Evolutionary conservation across 2,113 vertebrate species (phyloP).

Genomic region (Candoia aspera): DNA sequence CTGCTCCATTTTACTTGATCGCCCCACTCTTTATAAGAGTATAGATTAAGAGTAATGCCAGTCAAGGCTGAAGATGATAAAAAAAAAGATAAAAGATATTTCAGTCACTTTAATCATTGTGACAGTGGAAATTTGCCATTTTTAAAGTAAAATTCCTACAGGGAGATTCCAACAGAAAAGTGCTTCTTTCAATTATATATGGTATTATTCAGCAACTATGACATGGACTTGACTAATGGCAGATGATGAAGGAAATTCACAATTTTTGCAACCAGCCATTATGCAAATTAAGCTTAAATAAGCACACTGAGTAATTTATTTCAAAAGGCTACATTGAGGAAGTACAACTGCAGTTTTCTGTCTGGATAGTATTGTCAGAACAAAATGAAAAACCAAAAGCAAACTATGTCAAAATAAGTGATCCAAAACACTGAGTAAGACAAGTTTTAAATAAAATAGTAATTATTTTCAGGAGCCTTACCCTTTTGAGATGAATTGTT

Average conservation of each 20-base stretch:
- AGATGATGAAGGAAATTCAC: not conserved
- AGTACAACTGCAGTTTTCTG: not conserved
- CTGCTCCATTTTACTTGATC: not conserved
- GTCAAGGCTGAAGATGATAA: not conserved
- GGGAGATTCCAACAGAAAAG: not conserved
- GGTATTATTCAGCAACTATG: not conserved
- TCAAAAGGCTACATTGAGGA: not conserved
- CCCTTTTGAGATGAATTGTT: constrained; percentile 96
- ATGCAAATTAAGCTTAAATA: not conserved
- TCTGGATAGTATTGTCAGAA: not conserved
- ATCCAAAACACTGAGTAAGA: not conserved
- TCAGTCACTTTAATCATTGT: not conserved
- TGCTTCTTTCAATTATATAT: not conserved
- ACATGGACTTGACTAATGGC: not conserved
- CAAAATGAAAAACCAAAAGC: not conserved
- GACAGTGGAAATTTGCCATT: not conserved
- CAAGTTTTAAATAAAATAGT: not conserved
- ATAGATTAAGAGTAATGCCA: not conserved
- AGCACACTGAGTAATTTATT: not conserved
- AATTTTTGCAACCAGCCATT: not conserved
- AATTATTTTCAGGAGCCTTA: constrained; percentile 63
- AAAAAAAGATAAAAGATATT: not conserved
- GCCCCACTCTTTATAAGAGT: not conserved
- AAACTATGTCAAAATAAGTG: not conserved
- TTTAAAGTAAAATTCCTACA: not conserved